These are phyloP conservation scores for Chaenocephalus aceratus DNA, from an alignment of 2,113 vertebrate genomes.

Conservation along the genomic window DNA sequence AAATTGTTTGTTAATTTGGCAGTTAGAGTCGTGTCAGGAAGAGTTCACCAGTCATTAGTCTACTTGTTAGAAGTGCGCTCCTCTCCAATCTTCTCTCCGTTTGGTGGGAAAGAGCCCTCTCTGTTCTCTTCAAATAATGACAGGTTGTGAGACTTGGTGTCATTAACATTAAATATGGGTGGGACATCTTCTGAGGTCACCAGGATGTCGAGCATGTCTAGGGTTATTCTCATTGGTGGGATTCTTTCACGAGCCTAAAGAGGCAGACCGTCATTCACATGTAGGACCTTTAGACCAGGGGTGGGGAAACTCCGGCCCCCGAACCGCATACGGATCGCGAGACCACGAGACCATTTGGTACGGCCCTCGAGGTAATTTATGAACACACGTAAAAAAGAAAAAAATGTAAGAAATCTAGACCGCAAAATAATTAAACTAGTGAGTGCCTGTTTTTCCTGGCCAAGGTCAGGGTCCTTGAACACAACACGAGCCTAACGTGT, in stretches of 20 bases:
- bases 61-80: slow-evolving; percentile 38
- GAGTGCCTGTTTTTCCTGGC: too few relatives aligned
- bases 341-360: too few relatives aligned
- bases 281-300: not conserved
- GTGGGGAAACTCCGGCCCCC: too few relatives aligned
- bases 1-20: slow-evolving; percentile 53
- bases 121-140: slow-evolving; percentile 62
- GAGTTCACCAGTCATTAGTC: slow-evolving; percentile 63
- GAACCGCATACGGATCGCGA: too few relatives aligned
- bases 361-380: too few relatives aligned
- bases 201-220: slow-evolving; percentile 29
- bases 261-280: not conserved
- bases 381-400: too few relatives aligned
- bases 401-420: too few relatives aligned
- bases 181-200: slow-evolving; percentile 33
- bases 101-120: slow-evolving; percentile 40
- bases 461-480: too few relatives aligned
- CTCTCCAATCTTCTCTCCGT: slow-evolving; percentile 47
- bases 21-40: slow-evolving; percentile 28
- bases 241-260: slow-evolving; percentile 6
- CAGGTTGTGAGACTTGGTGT: slow-evolving; percentile 48
- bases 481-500: too few relatives aligned
- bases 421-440: too few relatives aligned
- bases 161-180: slow-evolving; percentile 47
- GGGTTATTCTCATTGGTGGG: slow-evolving; percentile 37